phyloP scores from a whole-genome alignment of 2,797 vertebrate genomes.

The Halcyon badia region DNA sequence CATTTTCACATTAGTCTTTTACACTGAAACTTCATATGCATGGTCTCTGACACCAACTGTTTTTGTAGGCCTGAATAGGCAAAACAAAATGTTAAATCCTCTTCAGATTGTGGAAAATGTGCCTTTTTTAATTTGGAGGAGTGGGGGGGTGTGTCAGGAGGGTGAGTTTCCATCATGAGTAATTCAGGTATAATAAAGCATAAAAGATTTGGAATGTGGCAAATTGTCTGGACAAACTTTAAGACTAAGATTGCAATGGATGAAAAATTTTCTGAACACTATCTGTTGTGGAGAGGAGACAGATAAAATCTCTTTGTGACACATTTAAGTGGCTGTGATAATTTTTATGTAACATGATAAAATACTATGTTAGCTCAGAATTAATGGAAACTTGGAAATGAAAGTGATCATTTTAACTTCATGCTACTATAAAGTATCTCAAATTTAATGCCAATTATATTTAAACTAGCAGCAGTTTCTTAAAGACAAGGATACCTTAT shows the following conservation, averaged over 20 bases:
- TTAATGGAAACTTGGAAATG: neutral
- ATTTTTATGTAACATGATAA: neutral
- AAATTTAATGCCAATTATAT: neutral
- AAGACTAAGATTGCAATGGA: neutral
- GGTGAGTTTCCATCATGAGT: accelerated
- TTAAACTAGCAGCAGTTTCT: neutral
- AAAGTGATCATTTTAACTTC: neutral
- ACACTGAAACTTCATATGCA: neutral
- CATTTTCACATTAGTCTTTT: neutral
- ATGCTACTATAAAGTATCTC: neutral
- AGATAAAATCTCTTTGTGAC: neutral
- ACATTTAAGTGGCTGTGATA: neutral
- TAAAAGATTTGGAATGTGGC: neutral
- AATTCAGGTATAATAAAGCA: neutral
- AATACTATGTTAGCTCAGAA: neutral
- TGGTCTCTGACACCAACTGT: neutral
- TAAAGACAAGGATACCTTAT: neutral
- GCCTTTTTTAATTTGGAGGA: neutral
- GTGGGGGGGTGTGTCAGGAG: too few species aligned
- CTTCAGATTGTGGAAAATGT: neutral
- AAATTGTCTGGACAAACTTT: neutral
- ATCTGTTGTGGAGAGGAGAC: neutral
- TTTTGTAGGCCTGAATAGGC: neutral
- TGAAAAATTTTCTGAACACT: neutral
- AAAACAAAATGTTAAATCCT: neutral